Conservation (phyloP, 1,140 invertebrate species). For the Drosophila nasuta region DNA sequence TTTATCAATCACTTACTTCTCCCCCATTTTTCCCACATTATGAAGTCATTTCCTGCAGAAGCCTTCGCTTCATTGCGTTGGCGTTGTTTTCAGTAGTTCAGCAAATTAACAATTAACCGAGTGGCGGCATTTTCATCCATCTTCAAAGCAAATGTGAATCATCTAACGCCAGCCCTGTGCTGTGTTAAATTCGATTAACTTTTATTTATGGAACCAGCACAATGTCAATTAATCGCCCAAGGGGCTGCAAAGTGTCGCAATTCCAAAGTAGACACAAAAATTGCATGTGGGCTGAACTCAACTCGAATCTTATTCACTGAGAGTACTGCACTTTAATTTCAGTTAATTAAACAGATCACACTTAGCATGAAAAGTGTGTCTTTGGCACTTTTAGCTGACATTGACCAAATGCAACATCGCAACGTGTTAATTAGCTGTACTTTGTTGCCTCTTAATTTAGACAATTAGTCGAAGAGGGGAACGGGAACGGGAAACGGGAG, state of each 20-base stretch:
- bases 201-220: conserved; percentile 63
- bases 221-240: conserved; percentile 74
- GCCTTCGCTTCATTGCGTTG: conserved; percentile 47
- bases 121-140: conserved; percentile 22
- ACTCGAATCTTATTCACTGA: conserved; percentile 38
- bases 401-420: conserved; percentile 37
- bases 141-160: conserved; percentile 56
- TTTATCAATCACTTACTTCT: conserved; percentile 41
- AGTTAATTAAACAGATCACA: conserved; percentile 35
- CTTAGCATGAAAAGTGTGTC: neutral
- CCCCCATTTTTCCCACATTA: conserved; percentile 25
- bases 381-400: conserved; percentile 29
- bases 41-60: conserved; percentile 52
- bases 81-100: conserved; percentile 19
- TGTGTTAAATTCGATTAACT: conserved; percentile 68
- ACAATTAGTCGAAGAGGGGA: conserved; percentile 56
- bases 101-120: conserved; percentile 54
- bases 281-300: conserved; percentile 31
- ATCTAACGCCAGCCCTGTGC: conserved; percentile 26
- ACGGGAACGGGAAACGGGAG: neutral
- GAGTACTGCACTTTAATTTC: conserved; percentile 27
- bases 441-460: conserved; percentile 61
- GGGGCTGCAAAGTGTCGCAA: conserved; percentile 39
- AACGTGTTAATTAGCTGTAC: conserved; percentile 69
- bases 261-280: neutral